A percentile compares a stretch with the other conserved stretches of the same genome.
phyloP scores from a whole-genome alignment of 2,888 invertebrate species.

The Chirona hameri region DNA sequence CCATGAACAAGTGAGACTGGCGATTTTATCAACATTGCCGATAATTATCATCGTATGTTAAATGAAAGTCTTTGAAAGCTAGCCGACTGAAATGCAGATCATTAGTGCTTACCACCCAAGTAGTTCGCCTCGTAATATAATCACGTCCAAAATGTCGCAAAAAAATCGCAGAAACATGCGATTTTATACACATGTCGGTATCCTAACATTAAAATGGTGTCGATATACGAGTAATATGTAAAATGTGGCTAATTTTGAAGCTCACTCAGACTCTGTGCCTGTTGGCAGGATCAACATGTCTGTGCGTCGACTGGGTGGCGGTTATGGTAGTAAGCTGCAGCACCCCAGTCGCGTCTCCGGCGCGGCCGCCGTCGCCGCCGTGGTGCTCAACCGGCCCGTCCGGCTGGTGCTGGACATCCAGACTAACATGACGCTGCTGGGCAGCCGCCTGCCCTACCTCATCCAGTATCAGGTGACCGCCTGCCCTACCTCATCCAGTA shows the following conservation, averaged over 20 bases:
- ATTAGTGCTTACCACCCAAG: no score
- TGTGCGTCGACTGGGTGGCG: conserved; percentile 73
- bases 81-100: no score
- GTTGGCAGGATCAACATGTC: conserved; percentile 60
- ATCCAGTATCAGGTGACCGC: conserved; percentile 38
- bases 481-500: no score
- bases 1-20: conserved; percentile 54
- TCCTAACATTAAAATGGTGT: no score
- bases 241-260: no score
- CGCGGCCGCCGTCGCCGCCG: conserved; percentile 67
- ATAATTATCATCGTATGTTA: no score
- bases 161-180: no score
- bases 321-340: conserved; percentile 70
- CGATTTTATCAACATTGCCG: neutral
- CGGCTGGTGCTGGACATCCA: conserved; percentile 67
- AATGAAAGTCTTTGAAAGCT: no score
- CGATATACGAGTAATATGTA: no score
- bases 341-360: conserved; percentile 58
- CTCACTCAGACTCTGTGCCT: neutral
- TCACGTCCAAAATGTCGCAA: no score
- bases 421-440: conserved; percentile 58
- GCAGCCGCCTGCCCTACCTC: conserved; percentile 39
- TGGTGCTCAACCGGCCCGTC: conserved; percentile 62
- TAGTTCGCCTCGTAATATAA: no score
- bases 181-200: no score